Evolutionary conservation across 2,888 invertebrate genomes (phyloP).

Genomic region (Heliconius sara): DNA sequence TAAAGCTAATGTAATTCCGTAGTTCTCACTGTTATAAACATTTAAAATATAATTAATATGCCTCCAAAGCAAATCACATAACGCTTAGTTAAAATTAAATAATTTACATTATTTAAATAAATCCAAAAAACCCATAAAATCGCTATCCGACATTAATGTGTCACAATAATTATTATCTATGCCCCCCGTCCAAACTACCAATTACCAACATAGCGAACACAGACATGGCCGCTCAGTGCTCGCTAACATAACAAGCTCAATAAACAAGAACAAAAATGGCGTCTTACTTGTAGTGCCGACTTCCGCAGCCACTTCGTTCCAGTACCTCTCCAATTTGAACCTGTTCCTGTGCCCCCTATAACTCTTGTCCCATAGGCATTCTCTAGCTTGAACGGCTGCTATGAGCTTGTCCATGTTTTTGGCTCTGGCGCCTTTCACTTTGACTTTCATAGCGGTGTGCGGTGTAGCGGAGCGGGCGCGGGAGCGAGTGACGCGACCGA

Average conservation of each 20-base stretch:
- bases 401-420: slow-evolving; percentile 79
- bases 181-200: not conserved
- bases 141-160: slow-evolving; percentile 5
- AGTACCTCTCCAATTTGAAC: slow-evolving; percentile 77
- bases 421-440: slow-evolving; percentile 67
- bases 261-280: slow-evolving; percentile 14
- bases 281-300: slow-evolving; percentile 77
- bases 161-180: slow-evolving; percentile 21
- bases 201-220: slow-evolving; percentile 5
- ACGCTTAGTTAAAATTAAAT: not conserved
- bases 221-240: slow-evolving; percentile 54
- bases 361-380: slow-evolving; percentile 78
- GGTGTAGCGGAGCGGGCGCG: slow-evolving; percentile 70
- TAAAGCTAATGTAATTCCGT: not conserved
- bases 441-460: slow-evolving; percentile 68
- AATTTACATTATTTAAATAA: not conserved
- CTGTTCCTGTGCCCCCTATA: slow-evolving; percentile 77
- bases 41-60: not conserved
- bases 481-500: slow-evolving; percentile 58
- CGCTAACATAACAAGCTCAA: slow-evolving; percentile 55
- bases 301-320: slow-evolving; percentile 79
- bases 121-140: not conserved
- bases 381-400: slow-evolving; percentile 78
- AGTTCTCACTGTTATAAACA: not conserved
- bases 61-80: not conserved